Conservation (phyloP, 2,797 vertebrate genomes). For the Cetoscarus ocellatus region DNA sequence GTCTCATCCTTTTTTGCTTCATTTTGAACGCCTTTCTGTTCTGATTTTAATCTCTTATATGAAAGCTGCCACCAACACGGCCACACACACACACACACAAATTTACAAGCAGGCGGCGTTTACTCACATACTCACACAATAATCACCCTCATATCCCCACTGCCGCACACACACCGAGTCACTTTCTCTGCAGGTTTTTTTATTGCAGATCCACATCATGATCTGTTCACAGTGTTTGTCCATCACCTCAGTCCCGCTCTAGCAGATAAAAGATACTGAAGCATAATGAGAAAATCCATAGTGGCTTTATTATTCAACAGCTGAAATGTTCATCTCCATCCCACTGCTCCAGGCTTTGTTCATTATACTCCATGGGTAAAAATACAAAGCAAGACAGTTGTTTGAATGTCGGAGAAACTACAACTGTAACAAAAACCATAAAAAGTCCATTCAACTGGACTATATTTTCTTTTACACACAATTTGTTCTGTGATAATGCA, state of each 20-base stretch:
- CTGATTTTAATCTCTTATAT: slow-evolving; percentile 76
- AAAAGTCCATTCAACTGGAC: not conserved
- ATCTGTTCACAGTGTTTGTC: slow-evolving; percentile 35
- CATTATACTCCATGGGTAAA: slow-evolving; percentile 1
- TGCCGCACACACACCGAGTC: not conserved
- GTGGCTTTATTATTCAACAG: slow-evolving; percentile 12
- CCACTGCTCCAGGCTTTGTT: not conserved
- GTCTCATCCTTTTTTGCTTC: slow-evolving; percentile 57
- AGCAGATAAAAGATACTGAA: slow-evolving; percentile 27
- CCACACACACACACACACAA: slow-evolving; percentile 10
- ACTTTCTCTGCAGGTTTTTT: slow-evolving; percentile 4
- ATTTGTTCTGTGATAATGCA: not conserved
- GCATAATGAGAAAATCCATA: slow-evolving; percentile 28
- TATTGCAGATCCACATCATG: slow-evolving; percentile 30
- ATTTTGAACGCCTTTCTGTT: slow-evolving; percentile 69
- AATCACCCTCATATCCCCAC: slow-evolving; percentile 24
- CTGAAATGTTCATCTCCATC: slow-evolving; percentile 16
- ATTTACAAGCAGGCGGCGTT: not conserved
- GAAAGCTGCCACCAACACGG: slow-evolving; percentile 37
- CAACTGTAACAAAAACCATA: not conserved
- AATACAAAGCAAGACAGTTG: not conserved
- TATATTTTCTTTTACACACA: not conserved
- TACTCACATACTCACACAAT: slow-evolving; percentile 20
- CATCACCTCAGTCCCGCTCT: slow-evolving; percentile 14
- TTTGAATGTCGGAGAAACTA: not conserved